Evolutionary conservation across 2,113 vertebrate species (phyloP).

Genomic region (Aviceda subcristata): DNA sequence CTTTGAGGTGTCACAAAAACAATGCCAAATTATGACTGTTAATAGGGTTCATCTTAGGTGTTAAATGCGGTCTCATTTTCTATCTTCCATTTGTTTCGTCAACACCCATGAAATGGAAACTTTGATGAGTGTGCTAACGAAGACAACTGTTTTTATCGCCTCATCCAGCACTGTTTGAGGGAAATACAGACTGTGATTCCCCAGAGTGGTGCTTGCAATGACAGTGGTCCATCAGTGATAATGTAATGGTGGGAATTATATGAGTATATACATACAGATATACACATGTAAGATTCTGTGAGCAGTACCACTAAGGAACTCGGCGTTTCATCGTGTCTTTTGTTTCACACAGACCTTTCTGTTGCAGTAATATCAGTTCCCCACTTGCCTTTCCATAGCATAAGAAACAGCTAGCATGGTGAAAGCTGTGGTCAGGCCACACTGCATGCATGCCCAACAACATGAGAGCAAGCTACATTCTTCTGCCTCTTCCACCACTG

Average conservation of each 20-base stretch:
- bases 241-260: neutral
- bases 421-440: neutral
- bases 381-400: neutral
- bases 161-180: neutral
- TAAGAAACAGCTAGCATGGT: neutral
- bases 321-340: neutral
- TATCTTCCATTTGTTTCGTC: neutral
- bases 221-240: neutral
- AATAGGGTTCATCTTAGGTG: neutral
- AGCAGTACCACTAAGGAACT: neutral
- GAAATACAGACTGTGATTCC: neutral
- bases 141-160: neutral
- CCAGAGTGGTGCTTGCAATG: neutral
- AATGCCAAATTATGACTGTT: neutral
- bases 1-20: neutral
- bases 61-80: neutral
- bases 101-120: neutral
- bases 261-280: neutral
- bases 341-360: neutral
- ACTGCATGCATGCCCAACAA: neutral
- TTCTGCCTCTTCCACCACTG: neutral
- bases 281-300: neutral
- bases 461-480: neutral
- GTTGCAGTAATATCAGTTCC: neutral
- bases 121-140: neutral